Conservation (phyloP, 2,113 vertebrate species). For the Tragelaphus scriptus region DNA sequence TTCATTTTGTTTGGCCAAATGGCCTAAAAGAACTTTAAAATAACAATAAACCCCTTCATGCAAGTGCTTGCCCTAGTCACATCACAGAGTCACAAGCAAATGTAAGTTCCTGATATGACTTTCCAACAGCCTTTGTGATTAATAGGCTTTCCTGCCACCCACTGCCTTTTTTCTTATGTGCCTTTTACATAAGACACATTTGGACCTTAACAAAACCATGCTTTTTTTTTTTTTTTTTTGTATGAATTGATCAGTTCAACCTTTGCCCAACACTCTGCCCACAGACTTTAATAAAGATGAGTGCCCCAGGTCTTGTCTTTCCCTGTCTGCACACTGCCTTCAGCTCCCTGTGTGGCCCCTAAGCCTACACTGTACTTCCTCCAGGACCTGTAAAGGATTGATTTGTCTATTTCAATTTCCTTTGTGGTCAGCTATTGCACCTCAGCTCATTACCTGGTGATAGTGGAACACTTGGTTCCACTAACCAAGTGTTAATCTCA, state of each 20-base stretch:
- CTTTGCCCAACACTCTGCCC: background rate
- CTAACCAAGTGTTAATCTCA: background rate
- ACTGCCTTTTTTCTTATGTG: background rate
- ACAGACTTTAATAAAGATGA: background rate
- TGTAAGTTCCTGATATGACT: background rate
- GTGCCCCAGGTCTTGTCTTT: background rate
- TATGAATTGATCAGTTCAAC: background rate
- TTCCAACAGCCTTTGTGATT: background rate
- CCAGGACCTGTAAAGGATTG: background rate
- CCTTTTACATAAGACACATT: background rate
- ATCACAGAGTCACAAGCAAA: background rate
- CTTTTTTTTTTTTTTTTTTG: background rate
- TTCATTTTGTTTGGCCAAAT: background rate
- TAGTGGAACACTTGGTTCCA: background rate
- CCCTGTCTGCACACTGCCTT: background rate
- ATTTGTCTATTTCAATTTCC: background rate
- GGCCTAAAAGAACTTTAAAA: background rate
- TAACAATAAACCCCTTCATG: background rate
- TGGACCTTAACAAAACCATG: background rate
- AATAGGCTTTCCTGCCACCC: background rate
- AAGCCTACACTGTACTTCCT: background rate
- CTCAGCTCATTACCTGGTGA: background rate
- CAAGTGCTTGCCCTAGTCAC: background rate
- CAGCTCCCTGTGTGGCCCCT: background rate
- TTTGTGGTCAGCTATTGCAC: background rate